Percentiles rank a stretch among this genome's conserved stretches.
These are phyloP conservation scores for Trichosurus vulpecula DNA, from an alignment of 2,797 vertebrate species.

Conservation along the genomic window DNA sequence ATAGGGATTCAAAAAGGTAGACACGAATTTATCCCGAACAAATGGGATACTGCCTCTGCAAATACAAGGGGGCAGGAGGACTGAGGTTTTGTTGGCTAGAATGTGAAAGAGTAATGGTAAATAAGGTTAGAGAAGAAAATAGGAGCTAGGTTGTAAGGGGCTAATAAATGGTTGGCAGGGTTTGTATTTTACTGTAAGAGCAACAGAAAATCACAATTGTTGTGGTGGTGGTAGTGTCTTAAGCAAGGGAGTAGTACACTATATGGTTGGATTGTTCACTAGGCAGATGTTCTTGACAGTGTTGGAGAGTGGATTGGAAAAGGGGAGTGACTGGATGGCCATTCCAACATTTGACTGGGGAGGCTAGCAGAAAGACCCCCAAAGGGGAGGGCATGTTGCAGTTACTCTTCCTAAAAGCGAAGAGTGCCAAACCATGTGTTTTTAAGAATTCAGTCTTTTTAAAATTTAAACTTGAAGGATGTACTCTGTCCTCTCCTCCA, in stretches of 20 bases:
- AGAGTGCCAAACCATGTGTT: not conserved
- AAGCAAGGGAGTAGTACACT: not conserved
- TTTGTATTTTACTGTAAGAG: not conserved
- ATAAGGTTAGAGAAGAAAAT: not conserved
- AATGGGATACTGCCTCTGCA: not conserved
- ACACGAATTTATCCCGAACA: not conserved
- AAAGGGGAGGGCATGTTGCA: not conserved
- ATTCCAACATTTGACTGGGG: not conserved
- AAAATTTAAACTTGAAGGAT: conserved; percentile 17
- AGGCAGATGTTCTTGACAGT: not conserved
- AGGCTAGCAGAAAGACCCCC: not conserved
- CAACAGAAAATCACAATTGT: not conserved
- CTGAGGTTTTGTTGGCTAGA: not conserved
- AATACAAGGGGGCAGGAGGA: not conserved
- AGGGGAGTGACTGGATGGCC: not conserved
- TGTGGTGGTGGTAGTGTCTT: not conserved
- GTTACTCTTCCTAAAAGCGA: not conserved
- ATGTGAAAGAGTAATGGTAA: not conserved
- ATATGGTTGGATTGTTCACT: not conserved
- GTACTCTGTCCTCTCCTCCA: not conserved
- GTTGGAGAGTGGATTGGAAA: not conserved
- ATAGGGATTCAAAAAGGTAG: not conserved
- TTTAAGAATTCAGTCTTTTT: not conserved
- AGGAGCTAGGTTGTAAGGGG: not conserved
- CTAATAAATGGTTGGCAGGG: not conserved